Evolutionary conservation across 2,888 invertebrate species (phyloP).

Genomic region (Synanthedon andrenaeformis): DNA sequence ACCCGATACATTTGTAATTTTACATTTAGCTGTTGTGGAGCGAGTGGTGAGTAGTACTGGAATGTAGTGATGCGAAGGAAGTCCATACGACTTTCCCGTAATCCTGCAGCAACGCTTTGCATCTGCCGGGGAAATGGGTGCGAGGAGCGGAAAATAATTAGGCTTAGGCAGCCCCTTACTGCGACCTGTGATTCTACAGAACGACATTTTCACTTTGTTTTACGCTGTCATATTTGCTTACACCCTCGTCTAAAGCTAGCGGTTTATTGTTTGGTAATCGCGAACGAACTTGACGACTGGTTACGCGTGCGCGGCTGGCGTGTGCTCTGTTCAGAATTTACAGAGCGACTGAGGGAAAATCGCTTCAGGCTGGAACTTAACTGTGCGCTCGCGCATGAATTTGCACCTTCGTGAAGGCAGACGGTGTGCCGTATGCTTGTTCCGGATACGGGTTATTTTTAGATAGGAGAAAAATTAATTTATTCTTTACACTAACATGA

Average conservation of each 20-base stretch:
- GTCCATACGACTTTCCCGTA: slow-evolving; percentile 81
- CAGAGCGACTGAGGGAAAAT: slow-evolving; percentile 42
- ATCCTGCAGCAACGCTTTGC: slow-evolving; percentile 83
- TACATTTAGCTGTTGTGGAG: slow-evolving; percentile 68
- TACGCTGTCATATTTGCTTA: slow-evolving; percentile 58
- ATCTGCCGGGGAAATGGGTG: slow-evolving; percentile 86
- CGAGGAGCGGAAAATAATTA: slow-evolving; percentile 84
- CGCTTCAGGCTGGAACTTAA: slow-evolving; percentile 28
- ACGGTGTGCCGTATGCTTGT: slow-evolving; percentile 62
- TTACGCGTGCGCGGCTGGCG: slow-evolving; percentile 23
- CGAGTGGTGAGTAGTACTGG: slow-evolving; percentile 75
- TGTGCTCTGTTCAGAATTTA: slow-evolving; percentile 38
- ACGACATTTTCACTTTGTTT: slow-evolving; percentile 68
- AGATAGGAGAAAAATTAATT: slow-evolving; percentile 60
- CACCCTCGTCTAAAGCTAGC: slow-evolving; percentile 16
- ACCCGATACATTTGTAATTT: slow-evolving; percentile 74
- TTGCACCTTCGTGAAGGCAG: slow-evolving; percentile 57
- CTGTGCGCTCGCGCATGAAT: slow-evolving; percentile 30
- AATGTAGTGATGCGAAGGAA: slow-evolving; percentile 82
- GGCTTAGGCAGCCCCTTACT: slow-evolving; percentile 84
- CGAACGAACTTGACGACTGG: slow-evolving; percentile 27
- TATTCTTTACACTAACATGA: slow-evolving; percentile 53
- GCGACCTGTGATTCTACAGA: slow-evolving; percentile 85
- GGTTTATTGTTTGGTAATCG: slow-evolving; percentile 17
- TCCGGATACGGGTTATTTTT: slow-evolving; percentile 66